A percentile compares a stretch with the other conserved stretches of the same genome.
Conservation (phyloP, 2,797 vertebrate species). For the Chelon labrosus region DNA sequence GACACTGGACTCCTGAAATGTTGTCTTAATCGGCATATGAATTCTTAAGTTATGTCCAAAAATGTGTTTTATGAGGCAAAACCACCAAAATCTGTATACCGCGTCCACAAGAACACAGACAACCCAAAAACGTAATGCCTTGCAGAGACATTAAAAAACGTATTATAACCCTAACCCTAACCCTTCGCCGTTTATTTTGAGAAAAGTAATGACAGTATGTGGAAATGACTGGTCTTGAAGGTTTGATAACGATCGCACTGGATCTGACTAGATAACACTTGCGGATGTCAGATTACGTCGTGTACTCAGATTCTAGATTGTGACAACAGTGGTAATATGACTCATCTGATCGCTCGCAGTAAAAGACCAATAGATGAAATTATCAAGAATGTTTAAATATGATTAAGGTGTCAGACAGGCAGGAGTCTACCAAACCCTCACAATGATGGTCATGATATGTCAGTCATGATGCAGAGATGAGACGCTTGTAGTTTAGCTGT, state of each 20-base stretch:
- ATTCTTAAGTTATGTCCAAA: too few relatives aligned
- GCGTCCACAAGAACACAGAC: too few relatives aligned
- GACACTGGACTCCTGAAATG: too few relatives aligned
- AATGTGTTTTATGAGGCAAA: too few relatives aligned
- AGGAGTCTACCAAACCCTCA: not conserved
- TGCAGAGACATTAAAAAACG: too few relatives aligned
- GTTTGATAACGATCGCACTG: not conserved
- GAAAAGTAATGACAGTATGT: constrained; percentile 7
- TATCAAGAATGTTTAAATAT: not conserved
- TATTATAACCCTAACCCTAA: too few relatives aligned
- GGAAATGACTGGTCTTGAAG: not conserved
- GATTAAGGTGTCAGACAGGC: not conserved
- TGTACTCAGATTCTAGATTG: not conserved
- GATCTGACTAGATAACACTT: too few relatives aligned
- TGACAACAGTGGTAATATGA: not conserved
- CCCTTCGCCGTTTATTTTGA: constrained; percentile 1
- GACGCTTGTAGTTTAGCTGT: not conserved
- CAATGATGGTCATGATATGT: not conserved
- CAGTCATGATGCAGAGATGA: not conserved
- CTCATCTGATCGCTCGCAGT: not conserved
- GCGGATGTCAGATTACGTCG: not conserved
- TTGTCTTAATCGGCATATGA: too few relatives aligned
- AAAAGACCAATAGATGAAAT: not conserved
- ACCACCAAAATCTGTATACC: too few relatives aligned
- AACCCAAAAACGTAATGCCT: too few relatives aligned